Evolutionary conservation across 2,113 vertebrate genomes (phyloP), one percentile per base, ranked within the genome.

Genomic region (Chaenogobius annularis): DNA sequence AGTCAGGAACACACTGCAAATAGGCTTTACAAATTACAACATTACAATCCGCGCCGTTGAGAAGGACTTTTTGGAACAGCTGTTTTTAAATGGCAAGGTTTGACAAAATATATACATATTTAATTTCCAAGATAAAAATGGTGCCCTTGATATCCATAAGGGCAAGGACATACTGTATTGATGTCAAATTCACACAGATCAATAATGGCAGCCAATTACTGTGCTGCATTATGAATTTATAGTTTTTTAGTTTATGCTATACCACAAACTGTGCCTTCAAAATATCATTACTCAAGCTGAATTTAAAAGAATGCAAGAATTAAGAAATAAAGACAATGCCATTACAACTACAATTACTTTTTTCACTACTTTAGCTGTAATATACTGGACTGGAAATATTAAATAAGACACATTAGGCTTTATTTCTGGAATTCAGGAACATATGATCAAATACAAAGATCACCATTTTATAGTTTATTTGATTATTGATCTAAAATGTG

Each of bases 131-230:
- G 13, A 35, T n/a, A 63, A 63, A 40, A 20, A 63, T 0, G 35
- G 8, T 12, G 61, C 35, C 61, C 61, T 43, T 40, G 17, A 63
- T 63, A 19, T 63, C 61, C 14, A 40, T 31, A 35, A 61, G 14
- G 26, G 14, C 61, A n/a, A 40, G 61, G 61, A 17, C 19, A 43
- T 20, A 31, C 26, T 31, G 1, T 31, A 63, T 63, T n/a, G 17
- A 63, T 43, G 58, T 61, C 58, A 3, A 6, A 61, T 61, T 61
- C 26, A 61, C 35, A 61, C 26, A 59, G 26, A 59, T 59, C 56
- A 59, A 59, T 59, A 26, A 59, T 10, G 26, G 56, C 56, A 35
- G 58, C 58, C 58, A 61, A 61, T 61, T 61, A 61, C 58, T 17
- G 58, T 6, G 14, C 58, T 35, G 58, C 26, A 26, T 58, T 26